phyloP scores from a whole-genome alignment of 2,888 invertebrate species.

The Epinotia brunnichana region DNA sequence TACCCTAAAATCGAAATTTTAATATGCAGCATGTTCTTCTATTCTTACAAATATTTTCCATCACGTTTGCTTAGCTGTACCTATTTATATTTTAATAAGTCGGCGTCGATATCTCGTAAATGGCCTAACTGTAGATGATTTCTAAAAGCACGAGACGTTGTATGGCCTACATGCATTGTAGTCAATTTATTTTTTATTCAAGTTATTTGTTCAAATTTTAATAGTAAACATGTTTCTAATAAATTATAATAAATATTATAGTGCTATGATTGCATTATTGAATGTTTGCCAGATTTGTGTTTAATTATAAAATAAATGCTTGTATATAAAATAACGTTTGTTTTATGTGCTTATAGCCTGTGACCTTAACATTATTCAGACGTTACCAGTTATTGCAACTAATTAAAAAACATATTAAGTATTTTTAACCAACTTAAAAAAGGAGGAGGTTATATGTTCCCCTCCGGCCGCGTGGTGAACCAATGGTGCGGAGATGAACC shows the following conservation, averaged over 20 bases:
- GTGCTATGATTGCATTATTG: conserved; percentile 82
- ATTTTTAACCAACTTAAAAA: no score
- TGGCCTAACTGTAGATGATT: conserved; percentile 59
- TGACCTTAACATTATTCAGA: no score
- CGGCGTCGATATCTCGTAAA: conserved; percentile 50
- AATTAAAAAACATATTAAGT: no score
- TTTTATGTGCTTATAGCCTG: conserved; percentile 36
- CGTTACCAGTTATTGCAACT: not conserved
- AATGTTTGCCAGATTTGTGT: conserved; percentile 82
- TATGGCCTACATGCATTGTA: conserved; percentile 62
- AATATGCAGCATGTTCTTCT: conserved; percentile 33
- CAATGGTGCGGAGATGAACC: no score
- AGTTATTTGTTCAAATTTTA: conserved; percentile 68
- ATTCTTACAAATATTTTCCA: conserved; percentile 55
- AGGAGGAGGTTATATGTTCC: no score
- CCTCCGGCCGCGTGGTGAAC: no score
- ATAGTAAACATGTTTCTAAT: conserved; percentile 70
- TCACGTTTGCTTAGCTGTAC: conserved; percentile 61
- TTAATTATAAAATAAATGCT: conserved; percentile 83
- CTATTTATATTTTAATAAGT: conserved; percentile 46
- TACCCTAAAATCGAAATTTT: not conserved
- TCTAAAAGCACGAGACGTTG: conserved; percentile 52
- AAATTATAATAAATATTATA: conserved; percentile 72
- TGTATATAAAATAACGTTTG: conserved; percentile 70
- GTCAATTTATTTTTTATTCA: conserved; percentile 56